Evolutionary conservation across 1,140 invertebrate genomes (phyloP).

Genomic region (Drosophila bocqueti): DNA sequence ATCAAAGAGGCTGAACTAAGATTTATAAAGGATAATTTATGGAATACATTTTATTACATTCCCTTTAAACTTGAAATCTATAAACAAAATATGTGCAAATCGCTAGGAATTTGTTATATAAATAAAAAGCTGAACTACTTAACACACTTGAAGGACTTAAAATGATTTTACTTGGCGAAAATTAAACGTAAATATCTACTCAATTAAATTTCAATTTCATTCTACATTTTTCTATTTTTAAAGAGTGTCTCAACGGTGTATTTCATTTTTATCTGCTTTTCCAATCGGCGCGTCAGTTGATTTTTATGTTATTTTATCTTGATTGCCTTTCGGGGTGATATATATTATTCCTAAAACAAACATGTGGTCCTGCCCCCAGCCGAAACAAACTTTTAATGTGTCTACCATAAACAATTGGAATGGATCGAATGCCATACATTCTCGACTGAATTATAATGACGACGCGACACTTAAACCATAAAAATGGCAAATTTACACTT

Average conservation of each 20-base stretch:
- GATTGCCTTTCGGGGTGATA: conserved; percentile 38
- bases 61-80: neutral
- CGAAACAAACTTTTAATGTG: conserved; percentile 37
- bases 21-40: neutral
- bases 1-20: conserved; percentile 16
- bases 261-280: neutral
- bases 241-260: conserved; percentile 3
- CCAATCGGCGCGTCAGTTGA: neutral
- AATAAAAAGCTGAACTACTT: neutral
- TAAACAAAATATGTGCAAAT: neutral
- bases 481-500: conserved; percentile 65
- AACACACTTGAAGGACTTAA: neutral
- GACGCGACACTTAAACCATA: conserved; percentile 58
- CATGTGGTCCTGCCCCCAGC: conserved; percentile 20
- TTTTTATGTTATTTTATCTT: conserved; percentile 35
- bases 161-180: neutral
- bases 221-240: too few relatives aligned
- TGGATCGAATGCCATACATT: conserved; percentile 27
- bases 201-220: neutral
- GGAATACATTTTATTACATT: neutral
- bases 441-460: conserved; percentile 61
- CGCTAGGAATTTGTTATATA: rapidly evolving
- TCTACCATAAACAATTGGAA: conserved; percentile 37
- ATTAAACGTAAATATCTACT: neutral
- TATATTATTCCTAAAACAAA: conserved; percentile 27